Base-by-base conservation (phyloP, 2,797 vertebrate genomes). In the Hozukius guyotensis region DNA sequence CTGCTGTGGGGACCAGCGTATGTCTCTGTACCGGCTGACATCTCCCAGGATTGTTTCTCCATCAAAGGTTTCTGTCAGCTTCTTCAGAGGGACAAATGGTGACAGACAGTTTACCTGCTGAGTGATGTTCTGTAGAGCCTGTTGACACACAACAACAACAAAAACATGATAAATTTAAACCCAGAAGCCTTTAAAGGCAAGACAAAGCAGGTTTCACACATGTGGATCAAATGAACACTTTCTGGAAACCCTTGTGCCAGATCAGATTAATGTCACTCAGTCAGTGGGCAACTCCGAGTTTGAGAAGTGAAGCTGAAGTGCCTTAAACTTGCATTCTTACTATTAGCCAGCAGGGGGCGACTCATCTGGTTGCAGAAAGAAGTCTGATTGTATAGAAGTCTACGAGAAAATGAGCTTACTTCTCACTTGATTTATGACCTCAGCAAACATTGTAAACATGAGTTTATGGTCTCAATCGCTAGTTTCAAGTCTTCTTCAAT, bases 1-100 rank as follows among this genome's bases (percentile, higher is more conserved):
- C 97, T 98, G 97, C 85, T 97, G 97, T 34, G 95, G 94, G 25
- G 96, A 96, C 97, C 97, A 98, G 29, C 81, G 90, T 55, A 96
- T 74, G 64, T 95, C 84, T 71, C 87, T 89, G 88, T 96, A 96
- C 49, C 72, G 69, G 62, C 87, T 83, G 61, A 94, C 88, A 76
- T 96, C 77, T 72, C 88, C 92, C 85, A 94, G 91, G 79, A 97
- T 72, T 42, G 88, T 89, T 3, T 88, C 89, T 6, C 93, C 82
- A 5, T 94, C 90, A 68, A 94, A 72, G 25, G 73, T 81, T 42
- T 88, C 88, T 3, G 86, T 93, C 67, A 97, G 90, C 70, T 95
- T 94, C 93, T 95, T 97, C 87, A 98, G 87, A 10, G 97, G 95
- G 32, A 97, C 78, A 65, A 96, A 95, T 4, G 97, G 96, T 84